Percentiles rank a stretch among this genome's conserved stretches.
phyloP scores from a whole-genome alignment of 1,140 invertebrate species.

The Aphelinus certus region DNA sequence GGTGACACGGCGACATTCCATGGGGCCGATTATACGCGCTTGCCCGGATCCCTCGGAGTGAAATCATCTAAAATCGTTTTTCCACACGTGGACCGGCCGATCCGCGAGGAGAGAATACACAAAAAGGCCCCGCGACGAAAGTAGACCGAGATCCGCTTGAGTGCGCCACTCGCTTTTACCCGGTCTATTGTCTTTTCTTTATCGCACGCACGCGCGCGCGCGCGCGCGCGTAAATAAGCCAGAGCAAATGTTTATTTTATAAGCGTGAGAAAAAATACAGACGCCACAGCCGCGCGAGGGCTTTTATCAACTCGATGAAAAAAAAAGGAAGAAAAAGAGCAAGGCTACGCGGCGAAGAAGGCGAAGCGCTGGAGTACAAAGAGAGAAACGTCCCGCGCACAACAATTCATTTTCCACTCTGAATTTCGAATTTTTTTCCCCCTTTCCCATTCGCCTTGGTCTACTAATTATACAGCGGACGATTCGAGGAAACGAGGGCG shows the following conservation, averaged over 20 bases:
- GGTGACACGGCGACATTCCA: too few species aligned
- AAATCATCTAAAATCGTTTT: slow-evolving; percentile 14
- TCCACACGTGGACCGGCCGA: background rate
- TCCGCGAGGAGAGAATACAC: background rate
- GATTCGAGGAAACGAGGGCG: too few species aligned
- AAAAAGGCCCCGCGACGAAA: background rate
- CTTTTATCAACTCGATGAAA: too few species aligned
- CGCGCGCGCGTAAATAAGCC: background rate
- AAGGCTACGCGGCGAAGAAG: background rate
- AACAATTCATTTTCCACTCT: background rate
- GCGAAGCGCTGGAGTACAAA: background rate
- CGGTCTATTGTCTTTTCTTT: background rate
- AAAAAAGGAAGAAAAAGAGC: background rate
- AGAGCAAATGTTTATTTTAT: slow-evolving; percentile 13
- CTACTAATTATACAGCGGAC: too few species aligned
- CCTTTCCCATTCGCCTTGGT: too few species aligned
- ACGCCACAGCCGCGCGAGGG: background rate
- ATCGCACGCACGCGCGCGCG: background rate
- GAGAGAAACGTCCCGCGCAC: background rate
- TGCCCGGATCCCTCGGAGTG: background rate
- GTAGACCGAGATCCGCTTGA: background rate
- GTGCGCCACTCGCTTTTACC: background rate
- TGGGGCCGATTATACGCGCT: background rate
- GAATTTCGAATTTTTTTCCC: too few species aligned
- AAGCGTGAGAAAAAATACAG: background rate